These are phyloP conservation scores for Leptobrachium ailaonicum DNA, from an alignment of 2,113 vertebrate species.

Conservation along the genomic window DNA sequence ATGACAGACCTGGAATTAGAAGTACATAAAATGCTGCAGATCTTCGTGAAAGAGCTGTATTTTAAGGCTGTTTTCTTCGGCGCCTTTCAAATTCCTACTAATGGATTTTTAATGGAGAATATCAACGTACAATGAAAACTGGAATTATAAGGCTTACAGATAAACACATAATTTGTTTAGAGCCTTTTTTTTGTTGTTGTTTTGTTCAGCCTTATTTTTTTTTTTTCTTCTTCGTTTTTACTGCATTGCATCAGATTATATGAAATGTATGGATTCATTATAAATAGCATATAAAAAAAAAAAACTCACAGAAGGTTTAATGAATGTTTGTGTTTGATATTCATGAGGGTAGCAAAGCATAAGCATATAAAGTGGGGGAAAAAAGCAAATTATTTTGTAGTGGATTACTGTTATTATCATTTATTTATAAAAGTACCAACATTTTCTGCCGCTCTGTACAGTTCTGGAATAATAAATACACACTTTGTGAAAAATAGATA, in stretches of 20 bases:
- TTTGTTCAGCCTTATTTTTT: neutral
- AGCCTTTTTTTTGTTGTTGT: neutral
- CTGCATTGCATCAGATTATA: neutral
- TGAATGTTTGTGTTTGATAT: constrained; percentile 17
- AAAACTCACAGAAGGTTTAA: neutral
- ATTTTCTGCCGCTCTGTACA: neutral
- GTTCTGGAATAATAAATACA: neutral
- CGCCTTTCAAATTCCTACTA: constrained; percentile 37
- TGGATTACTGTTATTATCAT: neutral
- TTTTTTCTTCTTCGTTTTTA: too few relatives aligned
- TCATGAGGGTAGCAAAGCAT: constrained; percentile 1
- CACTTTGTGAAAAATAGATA: neutral
- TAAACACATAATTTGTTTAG: neutral
- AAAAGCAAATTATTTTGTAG: neutral
- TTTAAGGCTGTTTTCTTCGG: constrained; percentile 32
- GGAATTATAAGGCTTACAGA: constrained; percentile 13
- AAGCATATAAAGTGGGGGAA: neutral
- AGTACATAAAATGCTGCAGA: constrained; percentile 22
- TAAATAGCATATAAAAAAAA: neutral
- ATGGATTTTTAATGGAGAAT: constrained; percentile 42
- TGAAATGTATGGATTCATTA: neutral
- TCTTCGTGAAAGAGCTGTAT: constrained; percentile 11
- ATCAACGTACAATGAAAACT: constrained; percentile 9
- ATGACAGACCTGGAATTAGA: constrained; percentile 50
- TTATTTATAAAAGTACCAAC: neutral